Percentiles rank a stretch among this genome's conserved stretches.
Evolutionary conservation across 2,888 invertebrate genomes (phyloP).

Genomic region (Dimorphilus gyrociliatus): DNA sequence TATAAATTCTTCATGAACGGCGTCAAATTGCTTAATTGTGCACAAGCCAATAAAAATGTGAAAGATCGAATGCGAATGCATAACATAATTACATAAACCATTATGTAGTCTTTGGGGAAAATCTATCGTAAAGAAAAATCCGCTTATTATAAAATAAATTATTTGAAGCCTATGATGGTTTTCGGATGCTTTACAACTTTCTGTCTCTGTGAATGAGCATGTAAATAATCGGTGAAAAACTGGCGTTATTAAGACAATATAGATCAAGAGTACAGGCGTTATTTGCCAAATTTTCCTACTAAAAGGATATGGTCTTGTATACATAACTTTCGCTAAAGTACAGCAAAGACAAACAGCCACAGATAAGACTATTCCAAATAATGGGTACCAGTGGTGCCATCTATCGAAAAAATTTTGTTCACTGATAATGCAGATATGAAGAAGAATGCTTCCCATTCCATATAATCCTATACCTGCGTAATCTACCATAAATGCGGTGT

Average conservation of each 20-base stretch:
- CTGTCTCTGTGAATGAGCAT: slow-evolving; percentile 10
- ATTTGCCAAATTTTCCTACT: slow-evolving; percentile 31
- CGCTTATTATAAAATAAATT: slow-evolving; percentile 26
- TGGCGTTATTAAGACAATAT: slow-evolving; percentile 28
- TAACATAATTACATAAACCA: slow-evolving; percentile 29
- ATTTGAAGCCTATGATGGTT: slow-evolving; percentile 25
- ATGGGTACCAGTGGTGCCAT: slow-evolving; percentile 16
- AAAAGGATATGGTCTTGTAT: slow-evolving; percentile 30
- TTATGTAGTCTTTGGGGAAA: slow-evolving; percentile 30
- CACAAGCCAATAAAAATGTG: slow-evolving; percentile 31
- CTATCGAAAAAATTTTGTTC: slow-evolving; percentile 18
- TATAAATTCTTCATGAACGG: slow-evolving; percentile 24
- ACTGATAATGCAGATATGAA: slow-evolving; percentile 5
- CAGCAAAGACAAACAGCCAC: slow-evolving; percentile 23
- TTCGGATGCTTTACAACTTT: slow-evolving; percentile 21
- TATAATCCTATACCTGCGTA: slow-evolving; percentile 36
- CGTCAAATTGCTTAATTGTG: slow-evolving; percentile 28
- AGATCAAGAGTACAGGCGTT: slow-evolving; percentile 23
- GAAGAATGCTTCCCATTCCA: slow-evolving; percentile 23
- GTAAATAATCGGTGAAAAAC: slow-evolving; percentile 21
- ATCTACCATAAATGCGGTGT: slow-evolving; percentile 34
- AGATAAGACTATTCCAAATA: slow-evolving; percentile 22
- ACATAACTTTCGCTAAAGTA: slow-evolving; percentile 25
- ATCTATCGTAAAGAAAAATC: slow-evolving; percentile 32
- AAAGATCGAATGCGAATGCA: slow-evolving; percentile 35